A percentile compares a stretch with the other conserved stretches of the same genome.
Conservation (phyloP, 2,113 vertebrate species). For the Bubo bubo region DNA sequence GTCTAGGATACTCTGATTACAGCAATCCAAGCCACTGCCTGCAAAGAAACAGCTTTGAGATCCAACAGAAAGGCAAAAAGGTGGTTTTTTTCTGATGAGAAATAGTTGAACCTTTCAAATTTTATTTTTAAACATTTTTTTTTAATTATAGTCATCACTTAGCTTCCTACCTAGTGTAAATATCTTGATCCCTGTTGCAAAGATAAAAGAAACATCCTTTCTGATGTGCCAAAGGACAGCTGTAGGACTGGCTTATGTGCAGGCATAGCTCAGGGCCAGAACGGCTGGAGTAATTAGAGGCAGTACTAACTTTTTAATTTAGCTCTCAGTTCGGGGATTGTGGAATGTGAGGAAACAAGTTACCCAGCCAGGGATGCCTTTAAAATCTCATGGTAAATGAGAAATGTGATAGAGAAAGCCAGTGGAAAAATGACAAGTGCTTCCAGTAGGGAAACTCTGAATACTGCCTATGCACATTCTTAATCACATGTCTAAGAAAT, state of each 20-base stretch:
- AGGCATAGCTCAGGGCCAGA: background rate
- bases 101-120: background rate
- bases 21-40: background rate
- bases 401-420: background rate
- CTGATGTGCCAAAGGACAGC: background rate
- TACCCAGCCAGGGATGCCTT: background rate
- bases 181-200: background rate
- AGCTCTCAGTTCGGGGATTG: background rate
- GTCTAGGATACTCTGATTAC: rapidly evolving
- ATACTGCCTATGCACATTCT: background rate
- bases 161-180: background rate
- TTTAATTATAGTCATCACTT: background rate
- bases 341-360: background rate
- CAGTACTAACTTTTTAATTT: background rate
- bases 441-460: background rate
- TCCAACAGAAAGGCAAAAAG: background rate
- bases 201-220: background rate
- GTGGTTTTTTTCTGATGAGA: background rate
- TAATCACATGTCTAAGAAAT: background rate
- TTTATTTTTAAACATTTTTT: background rate
- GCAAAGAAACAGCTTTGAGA: background rate
- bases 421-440: background rate
- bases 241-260: background rate
- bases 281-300: background rate
- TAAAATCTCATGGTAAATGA: background rate